phyloP scores from a whole-genome alignment of 2,797 vertebrate species.

The Rachycentron canadum region DNA sequence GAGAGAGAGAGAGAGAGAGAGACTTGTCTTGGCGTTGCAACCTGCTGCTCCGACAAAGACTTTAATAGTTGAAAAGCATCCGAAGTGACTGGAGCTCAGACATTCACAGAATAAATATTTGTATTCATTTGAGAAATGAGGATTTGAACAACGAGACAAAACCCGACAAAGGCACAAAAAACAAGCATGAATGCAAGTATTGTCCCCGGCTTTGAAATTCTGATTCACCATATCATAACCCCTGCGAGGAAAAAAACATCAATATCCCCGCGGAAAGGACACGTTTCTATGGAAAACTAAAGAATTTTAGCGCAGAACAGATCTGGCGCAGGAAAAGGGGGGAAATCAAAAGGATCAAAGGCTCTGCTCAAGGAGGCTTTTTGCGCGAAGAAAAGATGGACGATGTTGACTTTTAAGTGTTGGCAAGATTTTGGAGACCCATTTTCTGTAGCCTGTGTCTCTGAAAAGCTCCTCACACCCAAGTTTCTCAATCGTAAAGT shows the following conservation, averaged over 20 bases:
- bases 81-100: conserved; percentile 89
- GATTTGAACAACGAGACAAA: conserved; percentile 85
- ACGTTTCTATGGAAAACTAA: conserved; percentile 99
- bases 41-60: conserved; percentile 92
- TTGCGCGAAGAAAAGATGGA: conserved; percentile 93
- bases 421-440: conserved; percentile 81
- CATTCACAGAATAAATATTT: conserved; percentile 94
- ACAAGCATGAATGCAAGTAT: conserved; percentile 92
- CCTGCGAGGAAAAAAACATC: conserved; percentile 99
- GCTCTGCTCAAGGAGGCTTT: conserved; percentile 87
- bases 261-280: conserved; percentile 97
- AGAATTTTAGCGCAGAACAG: conserved; percentile 96
- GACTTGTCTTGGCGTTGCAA: conserved; percentile 89
- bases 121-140: conserved; percentile 93
- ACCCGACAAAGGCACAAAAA: conserved; percentile 80
- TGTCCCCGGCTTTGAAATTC: conserved; percentile 92
- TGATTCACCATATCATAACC: conserved; percentile 99
- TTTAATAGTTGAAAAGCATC: conserved; percentile 90
- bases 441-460: conserved; percentile 66
- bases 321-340: conserved; percentile 87
- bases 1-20: conserved; percentile 4
- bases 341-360: conserved; percentile 95
- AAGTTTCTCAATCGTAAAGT: not conserved
- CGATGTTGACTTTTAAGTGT: conserved; percentile 92
- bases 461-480: conserved; percentile 67